Evolutionary conservation across 1,140 invertebrate species (phyloP).

Genomic region (Chymomyza costata): DNA sequence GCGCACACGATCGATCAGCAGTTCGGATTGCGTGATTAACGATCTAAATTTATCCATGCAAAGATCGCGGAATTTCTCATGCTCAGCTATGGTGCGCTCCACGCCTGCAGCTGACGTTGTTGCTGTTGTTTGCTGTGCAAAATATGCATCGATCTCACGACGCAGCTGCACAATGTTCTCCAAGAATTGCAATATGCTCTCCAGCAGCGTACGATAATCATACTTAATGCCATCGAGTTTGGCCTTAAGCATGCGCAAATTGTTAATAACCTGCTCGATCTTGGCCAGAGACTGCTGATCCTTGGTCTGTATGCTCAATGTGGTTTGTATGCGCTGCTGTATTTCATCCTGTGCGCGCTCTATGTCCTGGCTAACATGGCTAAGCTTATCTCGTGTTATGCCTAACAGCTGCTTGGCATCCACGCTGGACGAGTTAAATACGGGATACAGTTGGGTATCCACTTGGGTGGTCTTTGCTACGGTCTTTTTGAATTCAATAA

Average conservation of each 20-base stretch:
- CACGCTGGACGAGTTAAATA: conserved; percentile 81
- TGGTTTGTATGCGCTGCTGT: conserved; percentile 81
- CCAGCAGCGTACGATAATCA: conserved; percentile 85
- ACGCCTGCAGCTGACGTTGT: conserved; percentile 36
- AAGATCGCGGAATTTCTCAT: conserved; percentile 72
- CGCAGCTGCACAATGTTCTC: conserved; percentile 61
- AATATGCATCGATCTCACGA: conserved; percentile 62
- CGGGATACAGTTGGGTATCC: conserved; percentile 85
- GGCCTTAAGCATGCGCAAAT: conserved; percentile 67
- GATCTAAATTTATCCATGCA: conserved; percentile 75
- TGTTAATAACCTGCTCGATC: conserved; percentile 78
- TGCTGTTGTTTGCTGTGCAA: conserved; percentile 31
- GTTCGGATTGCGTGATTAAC: conserved; percentile 73
- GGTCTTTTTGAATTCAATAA: no score
- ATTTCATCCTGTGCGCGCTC: conserved; percentile 84
- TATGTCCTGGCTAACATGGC: conserved; percentile 81
- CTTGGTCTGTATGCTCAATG: conserved; percentile 76
- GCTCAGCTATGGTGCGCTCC: conserved; percentile 61
- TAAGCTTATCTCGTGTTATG: conserved; percentile 76
- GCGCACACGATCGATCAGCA: conserved; percentile 69
- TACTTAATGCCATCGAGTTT: conserved; percentile 81
- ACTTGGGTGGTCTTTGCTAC: conserved; percentile 85
- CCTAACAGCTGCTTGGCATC: conserved; percentile 79
- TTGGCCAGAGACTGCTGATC: conserved; percentile 79
- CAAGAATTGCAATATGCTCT: conserved; percentile 78